These are phyloP conservation scores for Hormaphis cornu DNA, from an alignment of 1,140 invertebrate species.

Conservation along the genomic window DNA sequence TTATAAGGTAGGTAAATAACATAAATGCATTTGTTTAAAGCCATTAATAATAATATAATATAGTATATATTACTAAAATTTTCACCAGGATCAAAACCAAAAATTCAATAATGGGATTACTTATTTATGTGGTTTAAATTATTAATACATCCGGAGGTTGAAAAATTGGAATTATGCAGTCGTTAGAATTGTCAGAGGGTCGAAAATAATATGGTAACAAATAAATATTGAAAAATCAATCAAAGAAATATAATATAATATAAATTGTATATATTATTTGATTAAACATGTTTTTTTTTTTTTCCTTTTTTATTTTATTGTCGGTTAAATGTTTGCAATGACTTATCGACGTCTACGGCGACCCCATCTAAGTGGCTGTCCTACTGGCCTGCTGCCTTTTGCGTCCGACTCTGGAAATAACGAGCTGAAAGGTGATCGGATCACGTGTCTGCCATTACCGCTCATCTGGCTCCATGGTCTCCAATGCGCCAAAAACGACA, in stretches of 20 bases:
- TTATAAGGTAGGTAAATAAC: no score
- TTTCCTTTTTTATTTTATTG: conserved; percentile 12
- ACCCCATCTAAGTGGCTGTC: conserved; percentile 38
- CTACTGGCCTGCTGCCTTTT: conserved; percentile 32
- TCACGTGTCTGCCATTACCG: conserved; percentile 21
- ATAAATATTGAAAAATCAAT: neutral
- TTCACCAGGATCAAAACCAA: no score
- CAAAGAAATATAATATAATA: conserved; percentile 6
- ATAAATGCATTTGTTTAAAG: no score
- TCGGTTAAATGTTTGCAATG: neutral
- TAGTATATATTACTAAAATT: no score
- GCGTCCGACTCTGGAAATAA: conserved; percentile 31
- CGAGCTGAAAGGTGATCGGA: conserved; percentile 29
- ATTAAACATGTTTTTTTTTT: conserved; percentile 14
- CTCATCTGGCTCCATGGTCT: conserved; percentile 34
- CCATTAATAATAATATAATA: no score
- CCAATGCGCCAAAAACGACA: conserved; percentile 36
- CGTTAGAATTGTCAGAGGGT: neutral
- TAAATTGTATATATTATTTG: conserved; percentile 11
- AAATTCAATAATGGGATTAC: no score
- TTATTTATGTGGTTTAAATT: neutral
- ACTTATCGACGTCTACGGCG: conserved; percentile 31
- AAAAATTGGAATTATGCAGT: neutral
- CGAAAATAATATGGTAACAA: neutral
- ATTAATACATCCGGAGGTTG: neutral